Evolutionary conservation across 53 echinoderm and acorn worm species (phyloP), one percentile per base, ranked within the genome.

Genomic region (Stichopus horrens): DNA sequence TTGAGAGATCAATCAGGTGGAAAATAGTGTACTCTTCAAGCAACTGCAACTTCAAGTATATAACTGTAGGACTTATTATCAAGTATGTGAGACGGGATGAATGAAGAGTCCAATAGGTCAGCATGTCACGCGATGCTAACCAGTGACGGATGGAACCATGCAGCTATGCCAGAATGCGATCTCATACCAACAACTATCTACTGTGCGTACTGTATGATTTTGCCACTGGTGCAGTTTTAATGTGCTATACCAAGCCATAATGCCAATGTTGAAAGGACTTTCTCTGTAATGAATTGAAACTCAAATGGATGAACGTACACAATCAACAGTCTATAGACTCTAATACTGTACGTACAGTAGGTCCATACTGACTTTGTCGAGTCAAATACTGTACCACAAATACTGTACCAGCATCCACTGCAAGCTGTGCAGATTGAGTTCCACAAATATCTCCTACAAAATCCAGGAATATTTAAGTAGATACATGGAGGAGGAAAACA

Each of bases 141-240:
- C 60, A 60, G 3, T 60, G 60, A 5, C 60, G 6, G 60, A 60
- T 60, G 60, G 60, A 60, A 60, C 60, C 60, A 8, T 65, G 8
- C 9, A 23, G 75, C 75, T 75, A 22, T 75, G 75, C n/a, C 37
- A 23, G 21, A 23, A 7, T 22, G 16, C n/a, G 9, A 75, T 19
- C 10, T 75, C 75, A 75, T 19, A 75, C 4, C 75, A 7, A 75
- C 75, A 75, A 75, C 75, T 75, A 8, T 75, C 5, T 14, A 14
- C 67, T 18, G 18, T 37, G 2, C 37, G 18, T 37, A 37, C 37
- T 37, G 37, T 60, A 4, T 60, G 4, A 60, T 60, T 59, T 60
- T 75, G 75, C 75, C 75, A 75, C 75, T 75, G 21, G 75, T 75
- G 23, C 75, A 75, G 21, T 75, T 75, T 19, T 75, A 75, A 6